Conservation (phyloP, 2,113 vertebrate genomes). For the Neofelis nebulosa region DNA sequence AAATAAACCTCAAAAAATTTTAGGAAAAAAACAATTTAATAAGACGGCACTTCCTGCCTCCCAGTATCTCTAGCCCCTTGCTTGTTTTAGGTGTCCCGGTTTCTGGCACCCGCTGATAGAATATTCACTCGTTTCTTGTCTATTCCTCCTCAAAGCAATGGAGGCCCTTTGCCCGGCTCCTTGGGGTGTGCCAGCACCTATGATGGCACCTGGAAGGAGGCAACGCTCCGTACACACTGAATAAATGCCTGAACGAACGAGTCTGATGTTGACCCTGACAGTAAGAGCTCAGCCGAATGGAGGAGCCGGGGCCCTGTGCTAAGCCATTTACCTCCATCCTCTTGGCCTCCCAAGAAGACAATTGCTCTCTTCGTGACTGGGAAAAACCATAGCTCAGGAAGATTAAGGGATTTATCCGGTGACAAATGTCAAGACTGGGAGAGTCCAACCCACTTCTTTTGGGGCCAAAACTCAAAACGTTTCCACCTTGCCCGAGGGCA, state of each 20-base stretch:
- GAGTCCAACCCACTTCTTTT: not conserved
- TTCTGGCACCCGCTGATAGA: too few relatives aligned
- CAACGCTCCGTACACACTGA: not conserved
- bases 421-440: not conserved
- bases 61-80: not conserved
- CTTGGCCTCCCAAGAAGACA: not conserved
- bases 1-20: too few relatives aligned
- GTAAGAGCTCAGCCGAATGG: rapidly evolving
- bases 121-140: not conserved
- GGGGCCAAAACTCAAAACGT: not conserved
- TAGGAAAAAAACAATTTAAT: too few relatives aligned
- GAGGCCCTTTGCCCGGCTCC: not conserved
- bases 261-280: not conserved
- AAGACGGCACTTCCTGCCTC: too few relatives aligned
- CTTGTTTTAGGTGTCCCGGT: not conserved
- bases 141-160: not conserved
- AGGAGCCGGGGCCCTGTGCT: not conserved
- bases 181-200: too few relatives aligned
- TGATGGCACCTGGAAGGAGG: not conserved
- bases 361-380: not conserved
- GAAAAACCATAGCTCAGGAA: not conserved
- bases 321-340: not conserved
- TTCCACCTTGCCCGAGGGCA: not conserved
- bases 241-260: not conserved
- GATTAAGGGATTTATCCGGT: not conserved